Evolutionary conservation across 2,797 vertebrate species (phyloP).

Genomic region (Chromis chromis): DNA sequence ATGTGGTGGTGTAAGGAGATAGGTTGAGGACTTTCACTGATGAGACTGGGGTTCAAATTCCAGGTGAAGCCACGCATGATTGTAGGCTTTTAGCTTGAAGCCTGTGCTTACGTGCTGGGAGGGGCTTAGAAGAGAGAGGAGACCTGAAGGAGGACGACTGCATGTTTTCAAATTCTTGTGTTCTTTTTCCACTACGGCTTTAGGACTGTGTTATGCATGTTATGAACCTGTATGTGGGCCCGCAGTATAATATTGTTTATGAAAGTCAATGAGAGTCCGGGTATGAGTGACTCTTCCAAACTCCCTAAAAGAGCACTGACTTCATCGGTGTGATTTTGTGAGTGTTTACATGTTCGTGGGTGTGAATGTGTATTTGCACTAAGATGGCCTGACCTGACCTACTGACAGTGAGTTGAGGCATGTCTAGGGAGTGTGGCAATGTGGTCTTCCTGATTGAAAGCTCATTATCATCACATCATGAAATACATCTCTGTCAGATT

Average conservation of each 20-base stretch:
- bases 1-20: no score
- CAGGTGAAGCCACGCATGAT: no score
- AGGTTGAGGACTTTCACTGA: no score
- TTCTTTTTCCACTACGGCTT: no score
- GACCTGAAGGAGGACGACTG: no score
- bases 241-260: background rate
- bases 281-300: conserved; percentile 7
- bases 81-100: no score
- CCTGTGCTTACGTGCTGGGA: no score
- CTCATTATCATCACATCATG: conserved; percentile 24
- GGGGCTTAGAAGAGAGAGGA: no score
- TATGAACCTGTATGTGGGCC: no score
- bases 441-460: conserved; percentile 18
- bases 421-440: conserved; percentile 50
- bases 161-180: no score
- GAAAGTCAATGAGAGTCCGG: background rate
- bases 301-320: conserved; percentile 28
- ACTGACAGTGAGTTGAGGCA: conserved; percentile 57
- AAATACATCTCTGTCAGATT: background rate
- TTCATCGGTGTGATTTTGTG: conserved; percentile 19
- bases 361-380: background rate
- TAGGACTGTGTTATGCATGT: no score
- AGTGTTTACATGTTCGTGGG: conserved; percentile 10
- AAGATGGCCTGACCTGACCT: conserved; percentile 36
- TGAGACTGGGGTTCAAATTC: no score